Conservation (phyloP, 1,140 invertebrate genomes). For the Cryptotermes secundus region DNA sequence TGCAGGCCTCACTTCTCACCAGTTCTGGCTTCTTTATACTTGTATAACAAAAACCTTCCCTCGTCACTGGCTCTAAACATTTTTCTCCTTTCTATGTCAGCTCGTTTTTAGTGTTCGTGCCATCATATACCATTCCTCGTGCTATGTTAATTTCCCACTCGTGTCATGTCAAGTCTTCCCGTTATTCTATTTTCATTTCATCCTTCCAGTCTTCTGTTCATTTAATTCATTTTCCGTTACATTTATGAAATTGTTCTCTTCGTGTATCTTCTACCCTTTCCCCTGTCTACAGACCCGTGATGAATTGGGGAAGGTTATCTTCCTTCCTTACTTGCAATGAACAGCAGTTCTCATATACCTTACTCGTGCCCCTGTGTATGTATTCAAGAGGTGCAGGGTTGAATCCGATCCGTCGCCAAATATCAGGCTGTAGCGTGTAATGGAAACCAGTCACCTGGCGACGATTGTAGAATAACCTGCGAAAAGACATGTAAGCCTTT, state of each 20-base stretch:
- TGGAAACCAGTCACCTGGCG: too few relatives aligned
- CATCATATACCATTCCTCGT: not conserved
- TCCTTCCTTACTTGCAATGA: too few relatives aligned
- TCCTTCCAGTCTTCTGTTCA: not conserved
- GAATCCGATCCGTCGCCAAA: too few relatives aligned
- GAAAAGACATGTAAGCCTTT: too few relatives aligned
- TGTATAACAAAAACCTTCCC: not conserved
- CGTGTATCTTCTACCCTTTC: not conserved
- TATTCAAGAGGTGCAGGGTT: too few relatives aligned
- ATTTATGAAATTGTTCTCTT: not conserved
- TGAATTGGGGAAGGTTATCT: not conserved
- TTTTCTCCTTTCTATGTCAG: not conserved
- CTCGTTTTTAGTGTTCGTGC: not conserved
- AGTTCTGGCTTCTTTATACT: not conserved
- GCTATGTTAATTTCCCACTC: not conserved
- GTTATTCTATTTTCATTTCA: constrained; percentile 8
- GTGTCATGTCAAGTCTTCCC: not conserved
- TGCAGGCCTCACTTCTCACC: not conserved
- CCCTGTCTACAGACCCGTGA: not conserved
- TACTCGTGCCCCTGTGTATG: too few relatives aligned
- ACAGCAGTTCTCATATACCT: too few relatives aligned
- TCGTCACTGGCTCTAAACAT: not conserved
- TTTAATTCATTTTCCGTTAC: not conserved
- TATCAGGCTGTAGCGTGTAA: too few relatives aligned
- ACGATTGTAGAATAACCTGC: too few relatives aligned